phyloP scores from a whole-genome alignment of 2,797 vertebrate genomes.

The Sebastes cheni region DNA sequence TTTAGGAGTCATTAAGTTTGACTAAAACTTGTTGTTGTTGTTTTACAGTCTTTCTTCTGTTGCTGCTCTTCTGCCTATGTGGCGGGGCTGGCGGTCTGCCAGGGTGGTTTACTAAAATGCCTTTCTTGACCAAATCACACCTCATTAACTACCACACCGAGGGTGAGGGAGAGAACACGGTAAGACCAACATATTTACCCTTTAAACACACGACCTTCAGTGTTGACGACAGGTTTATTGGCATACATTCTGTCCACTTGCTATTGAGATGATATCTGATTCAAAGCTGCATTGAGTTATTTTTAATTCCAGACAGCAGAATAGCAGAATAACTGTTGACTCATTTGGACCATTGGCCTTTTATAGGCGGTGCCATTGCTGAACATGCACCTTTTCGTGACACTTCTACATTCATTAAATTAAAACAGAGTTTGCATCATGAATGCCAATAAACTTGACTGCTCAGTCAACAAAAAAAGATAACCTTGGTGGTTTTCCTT shows the following conservation, averaged over 20 bases:
- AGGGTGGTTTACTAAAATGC: conserved; percentile 78
- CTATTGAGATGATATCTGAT: too few species aligned
- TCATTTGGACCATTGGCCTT: neutral
- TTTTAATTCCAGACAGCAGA: neutral
- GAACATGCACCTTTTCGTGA: neutral
- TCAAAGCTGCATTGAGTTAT: neutral
- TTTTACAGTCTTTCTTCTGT: conserved; percentile 85
- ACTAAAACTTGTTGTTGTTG: neutral
- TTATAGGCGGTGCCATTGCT: conserved; percentile 64
- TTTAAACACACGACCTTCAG: neutral
- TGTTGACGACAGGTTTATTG: neutral
- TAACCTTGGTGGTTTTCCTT: neutral
- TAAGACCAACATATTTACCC: conserved; percentile 43
- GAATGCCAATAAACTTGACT: neutral
- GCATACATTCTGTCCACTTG: too few species aligned
- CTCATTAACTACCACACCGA: conserved; percentile 89
- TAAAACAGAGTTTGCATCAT: neutral
- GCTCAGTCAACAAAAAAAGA: neutral
- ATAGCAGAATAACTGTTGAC: neutral
- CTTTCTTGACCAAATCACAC: conserved; percentile 82
- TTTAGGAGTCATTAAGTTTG: neutral
- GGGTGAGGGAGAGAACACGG: conserved; percentile 89
- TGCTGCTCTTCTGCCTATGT: conserved; percentile 86
- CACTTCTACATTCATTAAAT: neutral
- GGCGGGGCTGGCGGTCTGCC: conserved; percentile 66